Percentiles rank a stretch among this genome's conserved stretches.
These are phyloP conservation scores for Sitophilus oryzae DNA, from an alignment of 1,140 invertebrate species.

Conservation along the genomic window DNA sequence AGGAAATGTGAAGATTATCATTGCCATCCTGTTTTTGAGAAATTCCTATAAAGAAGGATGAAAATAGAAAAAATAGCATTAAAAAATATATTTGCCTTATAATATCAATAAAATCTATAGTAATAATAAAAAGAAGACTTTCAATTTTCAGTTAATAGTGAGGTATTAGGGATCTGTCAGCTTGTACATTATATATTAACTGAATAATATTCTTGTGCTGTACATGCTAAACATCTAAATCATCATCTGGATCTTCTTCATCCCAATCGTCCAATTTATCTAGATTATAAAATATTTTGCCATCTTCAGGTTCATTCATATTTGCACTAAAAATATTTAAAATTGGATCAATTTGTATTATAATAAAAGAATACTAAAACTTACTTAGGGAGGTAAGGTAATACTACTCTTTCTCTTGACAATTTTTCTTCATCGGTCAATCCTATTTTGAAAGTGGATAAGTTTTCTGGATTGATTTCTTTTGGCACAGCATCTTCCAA, in stretches of 20 bases:
- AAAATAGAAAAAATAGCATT: too few species aligned
- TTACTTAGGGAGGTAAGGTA: slow-evolving; percentile 48
- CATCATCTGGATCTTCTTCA: slow-evolving; percentile 59
- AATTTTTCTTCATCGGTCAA: slow-evolving; percentile 50
- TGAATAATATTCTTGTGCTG: too few species aligned
- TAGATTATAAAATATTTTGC: slow-evolving; percentile 51
- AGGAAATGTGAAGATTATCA: slow-evolving; percentile 15
- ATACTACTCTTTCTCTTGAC: slow-evolving; percentile 48
- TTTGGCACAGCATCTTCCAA: slow-evolving; percentile 39
- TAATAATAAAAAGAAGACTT: slow-evolving; percentile 3
- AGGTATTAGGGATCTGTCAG: too few species aligned
- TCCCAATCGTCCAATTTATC: slow-evolving; percentile 57
- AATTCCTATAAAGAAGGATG: slow-evolving; percentile 17
- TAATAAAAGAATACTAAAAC: slow-evolving; percentile 9
- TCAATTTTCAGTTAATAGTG: too few species aligned
- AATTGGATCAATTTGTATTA: slow-evolving; percentile 6
- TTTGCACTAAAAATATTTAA: slow-evolving; percentile 24
- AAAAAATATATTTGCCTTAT: not conserved
- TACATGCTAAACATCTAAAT: slow-evolving; percentile 51
- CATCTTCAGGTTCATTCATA: slow-evolving; percentile 35
- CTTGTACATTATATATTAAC: too few species aligned
- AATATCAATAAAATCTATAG: not conserved
- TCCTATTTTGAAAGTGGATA: slow-evolving; percentile 55
- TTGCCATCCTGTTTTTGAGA: slow-evolving; percentile 18
- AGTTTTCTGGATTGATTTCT: slow-evolving; percentile 41